Evolutionary conservation across 2,797 vertebrate species (phyloP).

Genomic region (Poeciliopsis turneri): DNA sequence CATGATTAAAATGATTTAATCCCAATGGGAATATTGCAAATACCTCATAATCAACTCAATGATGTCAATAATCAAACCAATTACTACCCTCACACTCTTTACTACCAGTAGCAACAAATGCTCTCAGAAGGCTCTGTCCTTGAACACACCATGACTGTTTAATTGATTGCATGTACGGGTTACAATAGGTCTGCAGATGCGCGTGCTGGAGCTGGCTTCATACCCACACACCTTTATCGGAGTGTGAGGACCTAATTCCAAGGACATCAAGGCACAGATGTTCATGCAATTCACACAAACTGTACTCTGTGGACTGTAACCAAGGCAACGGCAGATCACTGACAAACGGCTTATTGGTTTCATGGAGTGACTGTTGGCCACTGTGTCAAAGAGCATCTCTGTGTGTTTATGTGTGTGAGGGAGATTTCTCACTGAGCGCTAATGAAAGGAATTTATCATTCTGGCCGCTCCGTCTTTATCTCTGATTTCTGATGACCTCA

Average conservation of each 20-base stretch:
- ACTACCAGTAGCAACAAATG: neutral
- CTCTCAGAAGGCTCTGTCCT: conserved; percentile 31
- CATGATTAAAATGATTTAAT: too few relatives aligned
- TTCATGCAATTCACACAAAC: conserved; percentile 90
- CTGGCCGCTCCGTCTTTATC: conserved; percentile 87
- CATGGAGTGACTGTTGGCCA: conserved; percentile 87
- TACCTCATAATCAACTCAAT: conserved; percentile 4
- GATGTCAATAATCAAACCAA: neutral
- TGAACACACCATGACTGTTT: conserved; percentile 43
- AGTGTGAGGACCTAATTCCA: conserved; percentile 66
- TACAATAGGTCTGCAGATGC: conserved; percentile 19
- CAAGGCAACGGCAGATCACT: conserved; percentile 93
- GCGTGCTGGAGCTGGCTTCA: neutral
- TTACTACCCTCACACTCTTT: conserved; percentile 20
- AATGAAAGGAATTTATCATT: conserved; percentile 80
- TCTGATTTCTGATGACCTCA: conserved; percentile 85
- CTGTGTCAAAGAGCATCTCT: conserved; percentile 70
- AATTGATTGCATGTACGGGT: conserved; percentile 31
- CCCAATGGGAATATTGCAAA: neutral
- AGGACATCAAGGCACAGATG: conserved; percentile 92
- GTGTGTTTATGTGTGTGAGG: conserved; percentile 10
- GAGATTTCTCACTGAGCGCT: conserved; percentile 43
- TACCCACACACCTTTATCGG: conserved; percentile 49
- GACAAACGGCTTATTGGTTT: conserved; percentile 89
- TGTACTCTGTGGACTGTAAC: conserved; percentile 90